Percentiles rank a stretch among this genome's conserved stretches.
Evolutionary conservation across 2,797 vertebrate species (phyloP).

Genomic region (Neosalanx taihuensis): DNA sequence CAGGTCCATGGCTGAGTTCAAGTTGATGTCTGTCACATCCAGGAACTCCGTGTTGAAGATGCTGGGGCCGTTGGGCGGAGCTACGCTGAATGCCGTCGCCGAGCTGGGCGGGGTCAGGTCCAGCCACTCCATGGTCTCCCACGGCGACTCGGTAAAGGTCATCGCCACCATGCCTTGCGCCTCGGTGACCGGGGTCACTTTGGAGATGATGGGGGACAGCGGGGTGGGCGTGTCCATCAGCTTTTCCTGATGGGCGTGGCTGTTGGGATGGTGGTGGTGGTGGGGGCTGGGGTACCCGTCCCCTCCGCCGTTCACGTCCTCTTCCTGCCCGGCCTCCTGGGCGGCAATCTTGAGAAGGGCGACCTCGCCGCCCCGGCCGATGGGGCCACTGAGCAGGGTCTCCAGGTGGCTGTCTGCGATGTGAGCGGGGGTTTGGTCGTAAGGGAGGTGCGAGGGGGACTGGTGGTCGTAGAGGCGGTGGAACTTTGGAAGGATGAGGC

Average conservation of each 20-base stretch:
- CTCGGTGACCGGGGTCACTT: slow-evolving; percentile 75
- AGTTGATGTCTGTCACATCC: slow-evolving; percentile 92
- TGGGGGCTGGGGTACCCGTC: slow-evolving; percentile 79
- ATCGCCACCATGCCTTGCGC: slow-evolving; percentile 78
- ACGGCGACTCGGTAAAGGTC: slow-evolving; percentile 90
- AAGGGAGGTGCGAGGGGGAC: slow-evolving; percentile 73
- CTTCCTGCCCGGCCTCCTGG: slow-evolving; percentile 80
- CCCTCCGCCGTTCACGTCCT: slow-evolving; percentile 62
- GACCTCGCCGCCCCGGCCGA: slow-evolving; percentile 77
- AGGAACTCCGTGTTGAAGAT: slow-evolving; percentile 98
- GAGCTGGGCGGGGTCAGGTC: slow-evolving; percentile 93
- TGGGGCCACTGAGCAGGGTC: slow-evolving; percentile 81
- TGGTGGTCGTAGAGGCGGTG: slow-evolving; percentile 80
- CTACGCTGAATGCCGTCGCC: slow-evolving; percentile 76
- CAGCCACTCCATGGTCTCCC: slow-evolving; percentile 99
- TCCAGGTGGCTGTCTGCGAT: slow-evolving; percentile 82
- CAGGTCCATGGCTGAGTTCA: slow-evolving; percentile 95
- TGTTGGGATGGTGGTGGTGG: slow-evolving; percentile 60
- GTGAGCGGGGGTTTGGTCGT: slow-evolving; percentile 77
- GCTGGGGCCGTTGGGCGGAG: slow-evolving; percentile 80
- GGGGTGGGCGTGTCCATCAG: slow-evolving; percentile 84
- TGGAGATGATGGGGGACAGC: slow-evolving; percentile 82
- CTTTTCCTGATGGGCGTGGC: slow-evolving; percentile 75
- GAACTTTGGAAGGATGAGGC: slow-evolving; percentile 73
- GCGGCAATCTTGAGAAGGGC: slow-evolving; percentile 79